Evolutionary conservation across 2,797 vertebrate species (phyloP).

Genomic region (Galago senegalensis): DNA sequence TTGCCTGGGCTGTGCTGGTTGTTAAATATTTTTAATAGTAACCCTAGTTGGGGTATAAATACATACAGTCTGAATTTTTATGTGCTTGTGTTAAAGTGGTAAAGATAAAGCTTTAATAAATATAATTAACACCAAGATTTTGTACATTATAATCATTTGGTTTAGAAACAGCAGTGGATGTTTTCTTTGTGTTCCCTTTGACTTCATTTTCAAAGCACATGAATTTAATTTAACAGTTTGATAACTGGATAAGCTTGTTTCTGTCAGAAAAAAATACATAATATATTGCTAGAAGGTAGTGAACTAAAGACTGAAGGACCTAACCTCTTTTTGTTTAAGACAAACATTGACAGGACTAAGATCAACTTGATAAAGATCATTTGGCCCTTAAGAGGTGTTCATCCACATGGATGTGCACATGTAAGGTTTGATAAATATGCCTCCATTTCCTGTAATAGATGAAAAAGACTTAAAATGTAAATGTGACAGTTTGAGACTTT

Average conservation of each 20-base stretch:
- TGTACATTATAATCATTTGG: not conserved
- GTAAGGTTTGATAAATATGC: not conserved
- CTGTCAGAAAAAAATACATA: not conserved
- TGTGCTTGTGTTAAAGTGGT: not conserved
- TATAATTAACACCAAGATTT: not conserved
- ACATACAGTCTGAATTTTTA: not conserved
- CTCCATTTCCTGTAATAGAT: not conserved
- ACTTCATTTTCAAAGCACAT: slow-evolving; percentile 33
- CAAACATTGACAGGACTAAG: not conserved
- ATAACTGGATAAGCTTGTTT: not conserved
- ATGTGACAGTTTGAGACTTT: slow-evolving; percentile 29
- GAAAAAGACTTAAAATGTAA: slow-evolving; percentile 11
- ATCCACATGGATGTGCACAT: not conserved
- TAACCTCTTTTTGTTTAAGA: slow-evolving; percentile 35
- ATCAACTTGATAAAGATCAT: not conserved
- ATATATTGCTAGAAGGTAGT: not conserved
- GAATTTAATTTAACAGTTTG: slow-evolving; percentile 8
- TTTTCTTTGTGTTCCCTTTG: not conserved
- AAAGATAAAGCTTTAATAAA: slow-evolving; percentile 52
- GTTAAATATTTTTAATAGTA: slow-evolving; percentile 32
- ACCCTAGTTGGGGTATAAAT: not conserved
- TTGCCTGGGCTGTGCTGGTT: not conserved
- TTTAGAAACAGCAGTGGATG: slow-evolving; percentile 40
- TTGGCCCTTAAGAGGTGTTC: not conserved
- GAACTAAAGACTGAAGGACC: not conserved